Percentiles rank a stretch among this genome's conserved stretches.
These are phyloP conservation scores for Cephus rjabovi DNA, from an alignment of 2,888 invertebrate genomes.

Conservation along the genomic window DNA sequence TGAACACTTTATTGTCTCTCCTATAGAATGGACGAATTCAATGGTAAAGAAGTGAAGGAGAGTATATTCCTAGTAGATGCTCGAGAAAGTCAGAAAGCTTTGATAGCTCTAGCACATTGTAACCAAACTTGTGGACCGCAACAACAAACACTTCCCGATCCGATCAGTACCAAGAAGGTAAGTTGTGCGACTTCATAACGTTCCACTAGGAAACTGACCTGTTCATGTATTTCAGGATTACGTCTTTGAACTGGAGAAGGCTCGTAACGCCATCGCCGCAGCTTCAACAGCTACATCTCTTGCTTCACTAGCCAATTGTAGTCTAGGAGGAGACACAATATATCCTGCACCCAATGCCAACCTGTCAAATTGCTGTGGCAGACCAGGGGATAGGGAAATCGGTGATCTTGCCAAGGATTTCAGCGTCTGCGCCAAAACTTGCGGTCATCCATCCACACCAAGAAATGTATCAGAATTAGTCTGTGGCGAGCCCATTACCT, in stretches of 20 bases:
- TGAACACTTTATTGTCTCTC: background rate
- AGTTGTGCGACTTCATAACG: background rate
- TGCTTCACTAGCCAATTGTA: slow-evolving; percentile 66
- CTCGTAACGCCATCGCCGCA: slow-evolving; percentile 54
- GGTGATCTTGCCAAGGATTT: slow-evolving; percentile 59
- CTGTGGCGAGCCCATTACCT: slow-evolving; percentile 31
- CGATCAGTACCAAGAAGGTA: slow-evolving; percentile 44
- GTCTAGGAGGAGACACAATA: slow-evolving; percentile 39
- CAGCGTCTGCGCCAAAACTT: slow-evolving; percentile 57
- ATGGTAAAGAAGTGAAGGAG: slow-evolving; percentile 80
- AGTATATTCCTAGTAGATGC: slow-evolving; percentile 86
- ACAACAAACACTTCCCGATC: slow-evolving; percentile 38
- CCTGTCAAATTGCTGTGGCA: slow-evolving; percentile 38
- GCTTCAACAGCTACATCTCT: slow-evolving; percentile 72
- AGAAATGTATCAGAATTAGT: slow-evolving; percentile 40
- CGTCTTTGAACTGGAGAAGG: slow-evolving; percentile 62
- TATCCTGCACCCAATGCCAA: slow-evolving; percentile 37
- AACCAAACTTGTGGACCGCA: slow-evolving; percentile 52
- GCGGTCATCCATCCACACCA: slow-evolving; percentile 48
- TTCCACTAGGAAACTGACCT: background rate
- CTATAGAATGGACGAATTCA: slow-evolving; percentile 77
- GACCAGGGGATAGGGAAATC: slow-evolving; percentile 53
- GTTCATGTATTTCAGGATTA: slow-evolving; percentile 46
- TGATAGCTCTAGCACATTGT: slow-evolving; percentile 68
- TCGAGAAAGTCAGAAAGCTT: slow-evolving; percentile 77